Evolutionary conservation across 2,113 vertebrate genomes (phyloP).

Genomic region (Cynocephalus volans): DNA sequence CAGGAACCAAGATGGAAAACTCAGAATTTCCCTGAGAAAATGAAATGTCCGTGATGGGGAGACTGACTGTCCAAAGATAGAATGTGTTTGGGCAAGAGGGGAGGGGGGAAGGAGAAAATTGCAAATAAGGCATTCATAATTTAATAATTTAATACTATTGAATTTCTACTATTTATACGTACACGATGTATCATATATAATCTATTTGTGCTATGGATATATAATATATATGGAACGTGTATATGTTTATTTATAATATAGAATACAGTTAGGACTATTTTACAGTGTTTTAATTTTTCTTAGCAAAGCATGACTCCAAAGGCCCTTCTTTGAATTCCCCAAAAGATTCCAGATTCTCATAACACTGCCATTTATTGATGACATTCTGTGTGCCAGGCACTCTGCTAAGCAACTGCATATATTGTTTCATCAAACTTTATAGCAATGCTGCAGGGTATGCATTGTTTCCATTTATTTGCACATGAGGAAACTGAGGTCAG

Average conservation of each 20-base stretch:
- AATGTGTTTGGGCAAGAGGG: background rate
- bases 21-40: background rate
- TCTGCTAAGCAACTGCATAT: background rate
- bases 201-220: background rate
- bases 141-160: background rate
- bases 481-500: background rate
- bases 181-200: background rate
- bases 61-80: background rate
- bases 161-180: background rate
- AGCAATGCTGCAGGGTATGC: background rate
- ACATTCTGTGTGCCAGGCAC: background rate
- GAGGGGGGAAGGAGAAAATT: background rate
- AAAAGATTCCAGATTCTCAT: background rate
- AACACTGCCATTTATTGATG: background rate
- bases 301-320: background rate
- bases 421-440: background rate
- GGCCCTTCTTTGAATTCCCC: slow-evolving; percentile 39
- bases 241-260: background rate
- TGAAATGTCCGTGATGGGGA: background rate
- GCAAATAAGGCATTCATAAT: background rate
- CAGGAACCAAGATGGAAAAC: background rate
- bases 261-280: slow-evolving; percentile 3
- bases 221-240: background rate
- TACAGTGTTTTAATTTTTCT: background rate
- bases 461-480: background rate